phyloP scores from a whole-genome alignment of 2,113 vertebrate species.

The Mixornis gularis region DNA sequence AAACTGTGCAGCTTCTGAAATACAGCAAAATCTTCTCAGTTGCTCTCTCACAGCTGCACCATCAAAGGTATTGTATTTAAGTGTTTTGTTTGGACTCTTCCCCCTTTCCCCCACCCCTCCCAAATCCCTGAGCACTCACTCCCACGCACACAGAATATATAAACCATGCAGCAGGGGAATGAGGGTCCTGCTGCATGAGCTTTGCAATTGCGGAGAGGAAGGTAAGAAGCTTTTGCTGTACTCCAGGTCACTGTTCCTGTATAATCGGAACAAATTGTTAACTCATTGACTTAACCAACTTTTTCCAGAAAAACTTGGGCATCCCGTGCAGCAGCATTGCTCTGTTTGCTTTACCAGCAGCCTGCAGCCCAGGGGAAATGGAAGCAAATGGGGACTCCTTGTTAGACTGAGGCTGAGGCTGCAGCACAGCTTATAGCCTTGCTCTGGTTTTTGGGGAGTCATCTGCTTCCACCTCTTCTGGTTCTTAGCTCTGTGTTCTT shows the following conservation, averaged over 20 bases:
- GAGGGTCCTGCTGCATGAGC: neutral
- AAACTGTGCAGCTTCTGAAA: neutral
- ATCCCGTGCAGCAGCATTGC: neutral
- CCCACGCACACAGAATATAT: neutral
- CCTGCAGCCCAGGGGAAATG: neutral
- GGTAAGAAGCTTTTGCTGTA: neutral
- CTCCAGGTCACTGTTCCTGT: neutral
- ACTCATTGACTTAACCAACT: neutral
- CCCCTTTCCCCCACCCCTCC: neutral
- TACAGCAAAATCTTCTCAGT: neutral
- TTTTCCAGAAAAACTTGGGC: neutral
- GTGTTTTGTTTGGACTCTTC: constrained; percentile 30
- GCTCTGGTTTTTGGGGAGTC: neutral
- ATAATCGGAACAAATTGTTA: neutral
- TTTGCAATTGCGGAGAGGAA: neutral
- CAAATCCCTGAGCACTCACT: constrained; percentile 11
- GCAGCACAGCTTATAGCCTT: neutral
- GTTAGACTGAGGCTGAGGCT: neutral
- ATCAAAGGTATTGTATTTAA: constrained; percentile 1
- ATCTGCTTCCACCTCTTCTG: neutral
- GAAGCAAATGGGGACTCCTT: neutral
- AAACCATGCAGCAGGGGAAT: neutral
- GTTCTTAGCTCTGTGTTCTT: neutral
- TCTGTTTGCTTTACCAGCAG: neutral
- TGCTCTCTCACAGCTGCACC: constrained; percentile 17